Conservation (phyloP, 2,113 vertebrate species). For the Gulo gulo region DNA sequence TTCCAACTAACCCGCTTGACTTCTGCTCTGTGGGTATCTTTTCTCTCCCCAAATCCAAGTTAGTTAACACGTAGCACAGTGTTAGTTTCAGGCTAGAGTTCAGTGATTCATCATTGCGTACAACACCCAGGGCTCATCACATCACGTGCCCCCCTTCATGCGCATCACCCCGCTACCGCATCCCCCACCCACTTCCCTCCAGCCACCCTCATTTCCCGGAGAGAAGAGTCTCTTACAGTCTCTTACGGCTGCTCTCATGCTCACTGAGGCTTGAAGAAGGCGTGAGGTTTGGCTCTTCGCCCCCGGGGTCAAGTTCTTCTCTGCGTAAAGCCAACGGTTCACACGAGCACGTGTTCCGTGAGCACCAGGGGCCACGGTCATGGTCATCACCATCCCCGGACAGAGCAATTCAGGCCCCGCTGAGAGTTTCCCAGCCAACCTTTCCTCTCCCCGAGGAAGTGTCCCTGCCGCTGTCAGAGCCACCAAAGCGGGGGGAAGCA, state of each 20-base stretch:
- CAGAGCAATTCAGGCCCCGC: background rate
- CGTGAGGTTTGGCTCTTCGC: background rate
- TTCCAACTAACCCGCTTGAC: background rate
- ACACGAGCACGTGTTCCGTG: background rate
- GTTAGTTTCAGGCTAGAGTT: background rate
- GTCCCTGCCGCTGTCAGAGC: background rate
- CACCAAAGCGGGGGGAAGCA: background rate
- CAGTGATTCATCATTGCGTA: background rate
- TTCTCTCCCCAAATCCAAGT: no score
- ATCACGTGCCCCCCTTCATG: rapidly evolving
- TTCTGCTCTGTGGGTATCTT: background rate
- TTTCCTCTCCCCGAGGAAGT: background rate
- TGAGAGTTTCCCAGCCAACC: background rate
- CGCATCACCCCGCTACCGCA: background rate
- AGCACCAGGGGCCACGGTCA: background rate
- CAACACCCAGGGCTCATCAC: background rate
- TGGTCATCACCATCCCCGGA: background rate
- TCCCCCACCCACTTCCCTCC: background rate
- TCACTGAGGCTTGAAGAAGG: background rate
- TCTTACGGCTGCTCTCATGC: background rate
- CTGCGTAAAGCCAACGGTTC: background rate
- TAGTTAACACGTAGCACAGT: no score
- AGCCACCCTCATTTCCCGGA: background rate
- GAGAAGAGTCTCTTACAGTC: no score
- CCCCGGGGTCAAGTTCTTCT: background rate